Evolutionary conservation across 2,888 invertebrate species (phyloP).

Genomic region (Stictocephala bisonia): DNA sequence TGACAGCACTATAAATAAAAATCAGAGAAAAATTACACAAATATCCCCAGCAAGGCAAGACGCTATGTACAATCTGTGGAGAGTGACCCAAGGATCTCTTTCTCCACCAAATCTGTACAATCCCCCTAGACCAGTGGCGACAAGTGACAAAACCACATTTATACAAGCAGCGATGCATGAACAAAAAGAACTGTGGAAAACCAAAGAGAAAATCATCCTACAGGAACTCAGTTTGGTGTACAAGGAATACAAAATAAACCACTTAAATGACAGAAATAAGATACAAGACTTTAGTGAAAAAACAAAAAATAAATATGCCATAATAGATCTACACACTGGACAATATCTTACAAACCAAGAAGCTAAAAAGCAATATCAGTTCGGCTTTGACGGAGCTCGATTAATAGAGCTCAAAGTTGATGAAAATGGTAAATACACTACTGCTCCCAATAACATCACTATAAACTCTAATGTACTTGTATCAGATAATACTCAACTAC

Average conservation of each 20-base stretch:
- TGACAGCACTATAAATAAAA: neutral
- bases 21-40: slow-evolving; percentile 1
- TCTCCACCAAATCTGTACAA: neutral
- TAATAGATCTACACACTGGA: slow-evolving; percentile 19
- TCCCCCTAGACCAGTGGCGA: neutral
- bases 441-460: neutral
- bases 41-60: neutral
- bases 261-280: neutral
- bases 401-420: slow-evolving; percentile 1
- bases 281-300: neutral
- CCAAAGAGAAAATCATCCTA: slow-evolving; percentile 15
- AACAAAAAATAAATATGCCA: neutral
- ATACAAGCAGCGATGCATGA: slow-evolving; percentile 11
- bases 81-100: neutral
- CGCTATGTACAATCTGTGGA: slow-evolving; percentile 9
- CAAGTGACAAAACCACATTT: neutral
- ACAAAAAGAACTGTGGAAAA: slow-evolving; percentile 30
- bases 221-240: neutral
- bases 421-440: slow-evolving; percentile 2
- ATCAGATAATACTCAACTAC: neutral
- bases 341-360: neutral
- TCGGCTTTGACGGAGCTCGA: slow-evolving; percentile 16
- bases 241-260: neutral
- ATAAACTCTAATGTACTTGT: neutral
- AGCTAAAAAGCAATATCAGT: neutral